These are phyloP conservation scores for Agonum fuliginosum DNA, from an alignment of 2,888 invertebrate species.

Conservation along the genomic window DNA sequence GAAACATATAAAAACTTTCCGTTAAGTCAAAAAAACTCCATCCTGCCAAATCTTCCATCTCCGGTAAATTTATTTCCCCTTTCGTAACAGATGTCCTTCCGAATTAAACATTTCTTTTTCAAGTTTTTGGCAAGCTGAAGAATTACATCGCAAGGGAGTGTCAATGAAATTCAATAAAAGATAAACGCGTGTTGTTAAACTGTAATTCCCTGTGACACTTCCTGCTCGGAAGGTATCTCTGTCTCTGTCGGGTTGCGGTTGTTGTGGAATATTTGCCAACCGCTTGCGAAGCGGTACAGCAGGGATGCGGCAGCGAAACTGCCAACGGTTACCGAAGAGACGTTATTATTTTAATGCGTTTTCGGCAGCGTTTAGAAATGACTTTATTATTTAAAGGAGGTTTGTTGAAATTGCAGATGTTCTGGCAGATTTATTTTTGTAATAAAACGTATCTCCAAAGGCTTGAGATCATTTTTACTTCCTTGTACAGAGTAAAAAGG, in stretches of 20 bases:
- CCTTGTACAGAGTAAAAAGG: too few relatives aligned
- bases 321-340: background rate
- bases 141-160: constrained; percentile 8
- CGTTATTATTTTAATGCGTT: background rate
- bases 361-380: background rate
- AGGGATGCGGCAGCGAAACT: too few relatives aligned
- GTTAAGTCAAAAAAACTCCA: background rate
- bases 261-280: background rate
- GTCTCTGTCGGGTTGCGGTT: background rate
- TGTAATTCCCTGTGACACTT: constrained; percentile 26
- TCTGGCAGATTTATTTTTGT: background rate
- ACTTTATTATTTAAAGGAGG: background rate
- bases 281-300: background rate
- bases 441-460: too few relatives aligned
- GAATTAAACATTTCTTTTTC: constrained; percentile 38
- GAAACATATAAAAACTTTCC: constrained; percentile 15
- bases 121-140: constrained; percentile 2
- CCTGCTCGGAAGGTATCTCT: background rate
- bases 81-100: constrained; percentile 2
- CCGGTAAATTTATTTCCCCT: background rate
- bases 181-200: constrained; percentile 1
- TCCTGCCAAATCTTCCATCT: constrained; percentile 7
- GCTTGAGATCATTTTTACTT: too few relatives aligned
- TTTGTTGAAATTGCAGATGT: background rate
- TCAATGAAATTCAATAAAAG: constrained; percentile 26